Conservation (phyloP, 92 coral and sea anemone genomes). For the Epizoanthus illoricatus region DNA sequence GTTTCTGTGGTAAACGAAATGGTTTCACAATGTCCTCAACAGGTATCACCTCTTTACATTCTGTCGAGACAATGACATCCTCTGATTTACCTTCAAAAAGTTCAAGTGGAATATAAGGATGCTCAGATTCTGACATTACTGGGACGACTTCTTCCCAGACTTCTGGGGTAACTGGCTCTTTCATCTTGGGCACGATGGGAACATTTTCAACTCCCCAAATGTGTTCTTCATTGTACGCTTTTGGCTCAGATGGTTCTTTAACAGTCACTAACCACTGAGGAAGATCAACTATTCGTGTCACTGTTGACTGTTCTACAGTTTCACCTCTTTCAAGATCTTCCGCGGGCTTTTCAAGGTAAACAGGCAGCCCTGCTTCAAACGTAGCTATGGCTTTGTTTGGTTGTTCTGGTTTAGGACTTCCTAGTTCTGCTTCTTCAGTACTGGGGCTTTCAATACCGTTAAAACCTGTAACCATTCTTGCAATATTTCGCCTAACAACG, state of each 20-base stretch:
- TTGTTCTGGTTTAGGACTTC: neutral
- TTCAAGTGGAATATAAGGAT: conserved; percentile 32
- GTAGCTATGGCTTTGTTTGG: neutral
- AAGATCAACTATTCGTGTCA: conserved; percentile 3
- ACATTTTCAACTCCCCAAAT: neutral
- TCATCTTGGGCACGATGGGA: neutral
- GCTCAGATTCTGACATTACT: conserved; percentile 11
- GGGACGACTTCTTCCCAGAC: conserved; percentile 13
- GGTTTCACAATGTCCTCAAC: neutral
- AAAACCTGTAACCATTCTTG: too few species aligned
- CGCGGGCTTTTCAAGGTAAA: conserved; percentile 40
- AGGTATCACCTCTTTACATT: conserved; percentile 14
- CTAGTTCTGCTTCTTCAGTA: conserved; percentile 13
- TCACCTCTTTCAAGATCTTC: conserved; percentile 26
- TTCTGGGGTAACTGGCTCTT: neutral
- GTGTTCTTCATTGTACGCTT: conserved; percentile 28
- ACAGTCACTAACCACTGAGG: conserved; percentile 41
- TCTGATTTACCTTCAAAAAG: conserved; percentile 15
- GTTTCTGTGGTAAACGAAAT: too few species aligned
- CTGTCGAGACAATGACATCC: conserved; percentile 6
- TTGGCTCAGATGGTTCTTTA: conserved; percentile 11
- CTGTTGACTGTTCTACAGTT: conserved; percentile 7
- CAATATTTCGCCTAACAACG: too few species aligned
- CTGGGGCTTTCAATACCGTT: too few species aligned
- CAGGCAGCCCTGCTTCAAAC: conserved; percentile 49